phyloP scores from a whole-genome alignment of 2,888 invertebrate genomes.

The Campopleginae sp. region DNA sequence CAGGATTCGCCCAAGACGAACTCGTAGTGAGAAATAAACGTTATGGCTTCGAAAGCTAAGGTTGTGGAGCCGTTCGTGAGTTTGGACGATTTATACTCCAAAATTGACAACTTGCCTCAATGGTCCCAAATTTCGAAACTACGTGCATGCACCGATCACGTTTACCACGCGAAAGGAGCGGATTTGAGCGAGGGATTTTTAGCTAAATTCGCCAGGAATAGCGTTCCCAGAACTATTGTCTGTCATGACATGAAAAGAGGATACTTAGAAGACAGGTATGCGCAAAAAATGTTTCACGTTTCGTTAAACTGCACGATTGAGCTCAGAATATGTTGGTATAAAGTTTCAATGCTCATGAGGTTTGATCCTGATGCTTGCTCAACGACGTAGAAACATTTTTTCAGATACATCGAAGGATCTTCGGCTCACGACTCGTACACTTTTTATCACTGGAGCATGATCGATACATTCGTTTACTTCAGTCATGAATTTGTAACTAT shows the following conservation, averaged over 20 bases:
- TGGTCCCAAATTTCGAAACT: slow-evolving; percentile 85
- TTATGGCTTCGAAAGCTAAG: slow-evolving; percentile 68
- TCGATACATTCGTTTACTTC: slow-evolving; percentile 98
- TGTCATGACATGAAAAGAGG: slow-evolving; percentile 99
- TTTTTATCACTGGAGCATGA: slow-evolving; percentile 96
- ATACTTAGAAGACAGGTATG: slow-evolving; percentile 94
- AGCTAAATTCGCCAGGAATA: slow-evolving; percentile 83
- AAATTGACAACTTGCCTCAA: slow-evolving; percentile 85
- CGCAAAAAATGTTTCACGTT: background rate
- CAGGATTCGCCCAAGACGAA: background rate
- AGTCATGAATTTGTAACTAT: slow-evolving; percentile 97
- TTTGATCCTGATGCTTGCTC: no score
- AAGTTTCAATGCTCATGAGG: no score
- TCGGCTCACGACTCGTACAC: slow-evolving; percentile 90
- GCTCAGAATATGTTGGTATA: no score
- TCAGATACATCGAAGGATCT: slow-evolving; percentile 89
- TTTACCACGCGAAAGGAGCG: slow-evolving; percentile 75
- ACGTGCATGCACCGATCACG: slow-evolving; percentile 78
- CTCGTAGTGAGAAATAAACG: background rate
- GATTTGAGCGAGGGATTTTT: slow-evolving; percentile 65
- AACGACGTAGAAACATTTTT: slow-evolving; percentile 73
- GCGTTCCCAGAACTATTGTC: slow-evolving; percentile 90
- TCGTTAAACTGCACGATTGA: background rate
- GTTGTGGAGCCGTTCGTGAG: slow-evolving; percentile 84
- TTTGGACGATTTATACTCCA: slow-evolving; percentile 84